Evolutionary conservation across 2,888 invertebrate species (phyloP).

Genomic region (Drosophila stalkeri): DNA sequence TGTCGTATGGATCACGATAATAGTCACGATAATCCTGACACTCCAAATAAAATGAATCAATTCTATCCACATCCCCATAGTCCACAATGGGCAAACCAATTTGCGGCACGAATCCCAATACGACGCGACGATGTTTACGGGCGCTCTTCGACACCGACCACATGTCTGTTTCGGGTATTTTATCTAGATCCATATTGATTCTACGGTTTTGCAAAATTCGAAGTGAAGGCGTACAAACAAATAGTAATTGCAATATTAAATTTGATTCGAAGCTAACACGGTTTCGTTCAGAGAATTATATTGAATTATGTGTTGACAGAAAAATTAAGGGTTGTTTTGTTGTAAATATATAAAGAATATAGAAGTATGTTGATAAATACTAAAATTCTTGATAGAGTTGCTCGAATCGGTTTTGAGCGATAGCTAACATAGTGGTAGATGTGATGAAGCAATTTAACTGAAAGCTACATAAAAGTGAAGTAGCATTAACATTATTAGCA

Average conservation of each 20-base stretch:
- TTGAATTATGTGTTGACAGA: background rate
- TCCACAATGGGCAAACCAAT: slow-evolving; percentile 77
- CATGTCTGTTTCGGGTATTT: slow-evolving; percentile 44
- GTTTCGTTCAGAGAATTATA: background rate
- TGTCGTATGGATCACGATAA: slow-evolving; percentile 80
- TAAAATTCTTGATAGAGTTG: too few species aligned
- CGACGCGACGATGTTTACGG: slow-evolving; percentile 61
- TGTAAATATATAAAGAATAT: background rate
- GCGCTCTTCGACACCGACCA: slow-evolving; percentile 22
- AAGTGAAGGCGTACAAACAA: background rate
- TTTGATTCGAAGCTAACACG: too few species aligned
- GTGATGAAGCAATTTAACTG: too few species aligned
- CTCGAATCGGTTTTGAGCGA: too few species aligned
- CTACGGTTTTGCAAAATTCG: background rate
- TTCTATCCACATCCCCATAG: slow-evolving; percentile 72
- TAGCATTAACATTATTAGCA: too few species aligned
- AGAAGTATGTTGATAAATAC: background rate
- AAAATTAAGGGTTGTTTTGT: background rate
- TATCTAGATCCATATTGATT: slow-evolving; percentile 16
- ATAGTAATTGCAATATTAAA: background rate
- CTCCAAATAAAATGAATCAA: slow-evolving; percentile 75
- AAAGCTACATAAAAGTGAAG: too few species aligned
- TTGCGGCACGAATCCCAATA: slow-evolving; percentile 74
- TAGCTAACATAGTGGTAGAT: too few species aligned
- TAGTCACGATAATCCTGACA: slow-evolving; percentile 82